A percentile compares a stretch with the other conserved stretches of the same genome.
These are phyloP conservation scores for Axinella damicornis DNA, from an alignment of 37 sponge, comb jelly and placozoan genomes.

Conservation along the genomic window DNA sequence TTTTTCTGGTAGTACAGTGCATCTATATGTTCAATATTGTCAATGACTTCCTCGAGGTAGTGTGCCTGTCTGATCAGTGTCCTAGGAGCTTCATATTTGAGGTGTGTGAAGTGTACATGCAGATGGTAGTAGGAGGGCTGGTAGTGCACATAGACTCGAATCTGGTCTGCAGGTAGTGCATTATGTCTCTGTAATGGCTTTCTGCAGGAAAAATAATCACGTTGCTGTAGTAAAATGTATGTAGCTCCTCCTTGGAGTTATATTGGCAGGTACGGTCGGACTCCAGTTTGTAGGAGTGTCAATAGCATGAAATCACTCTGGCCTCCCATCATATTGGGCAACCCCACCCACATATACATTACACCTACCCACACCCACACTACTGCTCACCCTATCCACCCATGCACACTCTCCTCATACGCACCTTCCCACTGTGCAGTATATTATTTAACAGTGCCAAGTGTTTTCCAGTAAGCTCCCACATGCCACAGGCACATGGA, in stretches of 20 bases:
- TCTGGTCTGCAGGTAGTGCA: constrained; percentile 64
- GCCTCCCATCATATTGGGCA: too few relatives aligned
- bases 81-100: constrained; percentile 76
- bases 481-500: too few relatives aligned
- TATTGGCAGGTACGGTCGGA: too few relatives aligned
- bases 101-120: constrained; percentile 92
- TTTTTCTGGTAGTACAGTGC: constrained; percentile 81
- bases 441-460: constrained; percentile 84
- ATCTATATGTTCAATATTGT: constrained; percentile 81
- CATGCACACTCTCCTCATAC: too few relatives aligned
- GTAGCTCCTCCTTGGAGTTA: too few relatives aligned
- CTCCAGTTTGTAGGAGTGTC: too few relatives aligned
- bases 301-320: too few relatives aligned
- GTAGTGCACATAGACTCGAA: constrained; percentile 92
- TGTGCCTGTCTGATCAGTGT: constrained; percentile 75
- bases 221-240: too few relatives aligned
- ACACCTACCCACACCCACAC: too few relatives aligned
- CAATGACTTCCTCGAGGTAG: constrained; percentile 93
- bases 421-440: constrained; percentile 75
- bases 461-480: constrained; percentile 80
- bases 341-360: too few relatives aligned
- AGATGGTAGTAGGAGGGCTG: constrained; percentile 99
- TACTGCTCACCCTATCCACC: too few relatives aligned
- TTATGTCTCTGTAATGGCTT: constrained; percentile 63
- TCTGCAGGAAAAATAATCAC: constrained; percentile 44